Conservation (phyloP, 2,888 invertebrate genomes). For the Lumbricus terrestris region DNA sequence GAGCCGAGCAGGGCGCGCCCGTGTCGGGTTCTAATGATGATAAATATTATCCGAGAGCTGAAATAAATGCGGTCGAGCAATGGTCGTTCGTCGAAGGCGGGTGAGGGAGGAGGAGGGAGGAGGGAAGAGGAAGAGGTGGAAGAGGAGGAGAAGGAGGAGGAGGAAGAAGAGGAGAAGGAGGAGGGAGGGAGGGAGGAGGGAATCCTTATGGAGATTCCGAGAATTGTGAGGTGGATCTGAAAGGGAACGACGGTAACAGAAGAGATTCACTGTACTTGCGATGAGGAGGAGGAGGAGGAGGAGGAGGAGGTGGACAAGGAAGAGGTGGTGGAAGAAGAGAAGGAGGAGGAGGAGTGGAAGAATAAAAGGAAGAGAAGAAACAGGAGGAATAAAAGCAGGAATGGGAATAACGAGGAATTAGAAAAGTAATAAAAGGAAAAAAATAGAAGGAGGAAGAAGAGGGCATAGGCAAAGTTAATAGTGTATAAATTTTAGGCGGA, state of each 20-base stretch:
- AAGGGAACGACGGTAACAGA: slow-evolving; percentile 3
- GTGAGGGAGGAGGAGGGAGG: background rate
- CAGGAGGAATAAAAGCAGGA: background rate
- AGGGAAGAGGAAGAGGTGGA: background rate
- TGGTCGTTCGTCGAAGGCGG: background rate
- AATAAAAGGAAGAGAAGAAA: background rate
- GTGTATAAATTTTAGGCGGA: background rate
- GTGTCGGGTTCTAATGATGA: background rate
- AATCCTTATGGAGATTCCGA: slow-evolving; percentile 5
- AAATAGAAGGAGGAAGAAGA: background rate
- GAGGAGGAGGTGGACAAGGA: background rate
- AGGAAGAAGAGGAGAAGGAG: slow-evolving; percentile 11
- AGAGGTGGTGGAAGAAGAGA: too few species aligned
- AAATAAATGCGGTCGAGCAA: slow-evolving; percentile 3
- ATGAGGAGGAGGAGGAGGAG: slow-evolving; percentile 5
- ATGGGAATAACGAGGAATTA: background rate
- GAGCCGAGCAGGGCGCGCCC: background rate
- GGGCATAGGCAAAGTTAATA: background rate
- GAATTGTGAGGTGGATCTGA: background rate
- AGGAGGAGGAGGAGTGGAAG: too few species aligned
- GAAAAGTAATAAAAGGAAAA: background rate
- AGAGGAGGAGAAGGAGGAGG: background rate
- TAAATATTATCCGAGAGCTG: background rate
- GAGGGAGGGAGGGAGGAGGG: background rate
- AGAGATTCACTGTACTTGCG: background rate